Base-by-base conservation (phyloP, 92 coral and sea anemone species). In the Porites rus region DNA sequence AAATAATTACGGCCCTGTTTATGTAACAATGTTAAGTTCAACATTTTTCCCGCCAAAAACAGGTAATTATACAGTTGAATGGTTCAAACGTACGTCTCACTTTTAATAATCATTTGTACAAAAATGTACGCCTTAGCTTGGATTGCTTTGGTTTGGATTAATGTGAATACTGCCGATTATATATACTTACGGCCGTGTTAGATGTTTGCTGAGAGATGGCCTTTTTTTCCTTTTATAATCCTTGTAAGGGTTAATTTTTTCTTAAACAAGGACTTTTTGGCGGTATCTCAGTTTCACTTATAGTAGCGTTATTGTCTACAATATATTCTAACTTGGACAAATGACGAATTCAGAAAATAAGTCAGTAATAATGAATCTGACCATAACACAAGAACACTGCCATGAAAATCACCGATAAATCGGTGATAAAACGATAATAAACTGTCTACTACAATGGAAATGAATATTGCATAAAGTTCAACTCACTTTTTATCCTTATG, bases 401-500 rank as follows among this genome's bases (percentile, higher is more conserved):
- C 66, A 74, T 6, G 25, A 76, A 76, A 38, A 51, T 51, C n/a
- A 21, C 43, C 21, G 58, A 3, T 80, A 52, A 25, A 80, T 52
- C 61, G 0, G 61, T 56, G 17, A 56, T 56, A 56, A 56, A 38
- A 38, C 46, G 75, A 54, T 18, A 80, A 24, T 51, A 13, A 0
- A 38, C 10, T 9, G 10, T 64, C 31, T 64, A 68, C 46, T 68
- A 54, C 76, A 69, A 25, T 31, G 18, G 56, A 71, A 63, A 18
- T 28, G 43, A 24, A 80, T 17, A 1, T 25, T 13, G 9, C 67
- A 52, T 51, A 59, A 82, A 72, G n/a, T 6, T 61, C 59, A 58
- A 83, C 87, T 28, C 74, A 83, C 87, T 74, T 22, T 74, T 83
- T 4, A 83, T 25, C 58, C 71, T 64, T 79, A 83, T 83, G 63